Conservation (phyloP, 2,888 invertebrate genomes). For the Campoplex nolae region DNA sequence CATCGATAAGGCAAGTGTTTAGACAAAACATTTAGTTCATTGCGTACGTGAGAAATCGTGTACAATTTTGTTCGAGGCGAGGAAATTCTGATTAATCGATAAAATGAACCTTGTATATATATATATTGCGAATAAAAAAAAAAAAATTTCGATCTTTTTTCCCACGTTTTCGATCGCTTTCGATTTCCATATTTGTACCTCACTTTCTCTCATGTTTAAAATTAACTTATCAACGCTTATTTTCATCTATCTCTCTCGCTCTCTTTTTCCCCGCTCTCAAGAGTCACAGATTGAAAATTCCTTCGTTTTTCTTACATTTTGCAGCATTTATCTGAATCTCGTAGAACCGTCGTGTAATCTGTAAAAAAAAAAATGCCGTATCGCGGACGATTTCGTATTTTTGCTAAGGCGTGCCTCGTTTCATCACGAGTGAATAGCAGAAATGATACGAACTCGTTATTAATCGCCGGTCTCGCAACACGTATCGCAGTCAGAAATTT, state of each 20-base stretch:
- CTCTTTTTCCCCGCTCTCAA: background rate
- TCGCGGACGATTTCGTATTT: conserved; percentile 75
- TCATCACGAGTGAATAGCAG: conserved; percentile 64
- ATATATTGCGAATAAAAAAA: too few relatives aligned
- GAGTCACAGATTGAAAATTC: background rate
- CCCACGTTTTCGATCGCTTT: conserved; percentile 15
- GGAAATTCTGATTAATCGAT: background rate
- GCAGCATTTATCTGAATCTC: background rate
- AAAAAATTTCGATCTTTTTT: background rate
- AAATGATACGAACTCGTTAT: conserved; percentile 63
- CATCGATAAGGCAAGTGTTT: conserved; percentile 5
- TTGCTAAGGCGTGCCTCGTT: conserved; percentile 73
- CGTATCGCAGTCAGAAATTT: conserved; percentile 74
- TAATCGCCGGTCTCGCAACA: conserved; percentile 68
- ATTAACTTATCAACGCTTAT: conserved; percentile 20
- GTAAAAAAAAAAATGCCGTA: conserved; percentile 73
- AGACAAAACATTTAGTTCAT: background rate
- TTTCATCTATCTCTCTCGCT: background rate
- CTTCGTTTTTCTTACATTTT: conserved; percentile 1
- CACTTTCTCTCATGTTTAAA: background rate
- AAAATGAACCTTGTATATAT: background rate
- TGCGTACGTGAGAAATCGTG: background rate
- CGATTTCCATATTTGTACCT: conserved; percentile 27
- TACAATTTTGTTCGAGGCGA: background rate
- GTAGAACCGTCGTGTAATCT: too few relatives aligned